A percentile compares a stretch with the other conserved stretches of the same genome.
Conservation (phyloP, 2,113 vertebrate species). For the Platysternon megacephalum region DNA sequence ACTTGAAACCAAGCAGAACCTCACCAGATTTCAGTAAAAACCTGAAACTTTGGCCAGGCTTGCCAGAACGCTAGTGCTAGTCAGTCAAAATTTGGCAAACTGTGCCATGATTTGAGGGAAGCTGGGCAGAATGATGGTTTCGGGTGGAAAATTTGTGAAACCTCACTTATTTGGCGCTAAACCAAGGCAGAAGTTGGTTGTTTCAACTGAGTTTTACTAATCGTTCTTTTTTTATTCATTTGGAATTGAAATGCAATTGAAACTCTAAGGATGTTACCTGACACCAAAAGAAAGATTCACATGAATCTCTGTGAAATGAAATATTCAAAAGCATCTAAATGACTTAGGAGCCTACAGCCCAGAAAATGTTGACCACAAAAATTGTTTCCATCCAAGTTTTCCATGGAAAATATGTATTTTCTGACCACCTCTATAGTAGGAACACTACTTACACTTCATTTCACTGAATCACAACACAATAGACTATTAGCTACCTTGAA, state of each 20-base stretch:
- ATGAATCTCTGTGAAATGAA: neutral
- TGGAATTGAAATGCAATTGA: neutral
- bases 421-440: neutral
- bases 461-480: neutral
- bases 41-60: neutral
- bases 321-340: neutral
- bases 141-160: accelerated
- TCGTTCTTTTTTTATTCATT: neutral
- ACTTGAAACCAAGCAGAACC: neutral
- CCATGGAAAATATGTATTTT: neutral
- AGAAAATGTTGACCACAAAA: neutral
- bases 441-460: neutral
- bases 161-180: neutral
- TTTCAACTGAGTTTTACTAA: neutral
- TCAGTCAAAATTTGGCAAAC: neutral
- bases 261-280: neutral
- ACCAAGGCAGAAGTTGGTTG: neutral
- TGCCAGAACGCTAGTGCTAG: neutral
- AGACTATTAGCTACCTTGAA: neutral
- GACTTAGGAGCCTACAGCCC: neutral
- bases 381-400: neutral
- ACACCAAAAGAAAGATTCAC: neutral
- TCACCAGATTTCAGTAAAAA: neutral
- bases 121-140: neutral
- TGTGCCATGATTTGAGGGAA: neutral